Evolutionary conservation across 2,113 vertebrate species (phyloP).

Genomic region (Dipodomys spectabilis): DNA sequence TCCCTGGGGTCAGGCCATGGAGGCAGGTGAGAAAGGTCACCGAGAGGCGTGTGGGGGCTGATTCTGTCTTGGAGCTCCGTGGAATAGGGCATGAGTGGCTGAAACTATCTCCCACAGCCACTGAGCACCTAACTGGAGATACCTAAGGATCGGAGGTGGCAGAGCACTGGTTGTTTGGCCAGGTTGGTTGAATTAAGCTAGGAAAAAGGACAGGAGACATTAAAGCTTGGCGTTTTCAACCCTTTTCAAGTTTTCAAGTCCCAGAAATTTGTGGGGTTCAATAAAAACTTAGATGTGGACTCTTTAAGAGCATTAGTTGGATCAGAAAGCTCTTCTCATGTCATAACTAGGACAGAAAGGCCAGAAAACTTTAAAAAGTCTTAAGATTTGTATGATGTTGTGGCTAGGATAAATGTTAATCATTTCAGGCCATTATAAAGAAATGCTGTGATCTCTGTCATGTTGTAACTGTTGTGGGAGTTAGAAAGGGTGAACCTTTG

Average conservation of each 20-base stretch:
- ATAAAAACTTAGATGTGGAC: not conserved
- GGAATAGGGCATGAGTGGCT: not conserved
- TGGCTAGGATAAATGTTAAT: not conserved
- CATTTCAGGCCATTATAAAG: not conserved
- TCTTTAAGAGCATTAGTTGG: not conserved
- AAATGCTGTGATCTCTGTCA: not conserved
- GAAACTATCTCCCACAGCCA: not conserved
- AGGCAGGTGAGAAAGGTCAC: conserved; percentile 68
- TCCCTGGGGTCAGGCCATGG: conserved; percentile 58
- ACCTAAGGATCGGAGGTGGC: not conserved
- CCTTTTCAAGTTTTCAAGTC: not conserved
- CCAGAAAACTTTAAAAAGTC: conserved; percentile 17
- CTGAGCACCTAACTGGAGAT: not conserved
- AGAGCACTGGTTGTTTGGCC: not conserved
- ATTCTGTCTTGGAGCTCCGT: not conserved
- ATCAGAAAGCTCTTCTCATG: not conserved
- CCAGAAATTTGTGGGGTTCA: not conserved
- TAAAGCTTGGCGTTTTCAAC: conserved; percentile 16
- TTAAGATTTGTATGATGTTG: conserved; percentile 26
- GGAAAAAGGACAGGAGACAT: not conserved
- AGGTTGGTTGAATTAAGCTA: not conserved
- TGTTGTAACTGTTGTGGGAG: not conserved
- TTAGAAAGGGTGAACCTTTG: not conserved
- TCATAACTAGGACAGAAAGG: not conserved
- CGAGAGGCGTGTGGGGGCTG: not conserved